phyloP scores from a whole-genome alignment of 2,797 vertebrate species.

The Siniperca obscura region DNA sequence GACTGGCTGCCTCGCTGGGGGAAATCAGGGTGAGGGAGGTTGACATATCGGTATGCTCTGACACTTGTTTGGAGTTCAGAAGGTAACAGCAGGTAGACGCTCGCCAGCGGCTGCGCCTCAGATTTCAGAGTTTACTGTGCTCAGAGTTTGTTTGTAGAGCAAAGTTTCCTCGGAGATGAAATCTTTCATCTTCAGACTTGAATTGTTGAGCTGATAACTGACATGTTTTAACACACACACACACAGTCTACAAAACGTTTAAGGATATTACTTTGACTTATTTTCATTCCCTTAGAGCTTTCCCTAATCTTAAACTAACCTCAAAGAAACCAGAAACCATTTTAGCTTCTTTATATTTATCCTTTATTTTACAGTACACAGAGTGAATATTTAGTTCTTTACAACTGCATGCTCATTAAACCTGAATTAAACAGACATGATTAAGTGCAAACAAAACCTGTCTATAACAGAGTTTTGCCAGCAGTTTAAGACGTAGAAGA shows the following conservation, averaged over 20 bases:
- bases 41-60: slow-evolving; percentile 29
- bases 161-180: slow-evolving; percentile 41
- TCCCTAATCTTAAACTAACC: not conserved
- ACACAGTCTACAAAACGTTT: not conserved
- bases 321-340: slow-evolving; percentile 5
- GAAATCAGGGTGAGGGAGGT: slow-evolving; percentile 56
- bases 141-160: slow-evolving; percentile 52
- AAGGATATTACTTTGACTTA: not conserved
- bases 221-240: not conserved
- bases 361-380: not conserved
- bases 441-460: not conserved
- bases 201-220: not conserved
- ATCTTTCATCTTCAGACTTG: slow-evolving; percentile 17
- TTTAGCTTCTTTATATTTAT: not conserved
- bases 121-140: slow-evolving; percentile 32
- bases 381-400: not conserved
- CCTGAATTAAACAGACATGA: not conserved
- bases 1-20: slow-evolving; percentile 46
- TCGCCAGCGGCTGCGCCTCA: slow-evolving; percentile 23
- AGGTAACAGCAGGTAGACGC: slow-evolving; percentile 49
- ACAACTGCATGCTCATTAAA: slow-evolving; percentile 11
- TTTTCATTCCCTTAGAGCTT: not conserved
- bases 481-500: not conserved
- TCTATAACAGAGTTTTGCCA: not conserved
- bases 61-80: slow-evolving; percentile 60